Conservation (phyloP, 2,888 invertebrate species). For the Aphodius sticticus region DNA sequence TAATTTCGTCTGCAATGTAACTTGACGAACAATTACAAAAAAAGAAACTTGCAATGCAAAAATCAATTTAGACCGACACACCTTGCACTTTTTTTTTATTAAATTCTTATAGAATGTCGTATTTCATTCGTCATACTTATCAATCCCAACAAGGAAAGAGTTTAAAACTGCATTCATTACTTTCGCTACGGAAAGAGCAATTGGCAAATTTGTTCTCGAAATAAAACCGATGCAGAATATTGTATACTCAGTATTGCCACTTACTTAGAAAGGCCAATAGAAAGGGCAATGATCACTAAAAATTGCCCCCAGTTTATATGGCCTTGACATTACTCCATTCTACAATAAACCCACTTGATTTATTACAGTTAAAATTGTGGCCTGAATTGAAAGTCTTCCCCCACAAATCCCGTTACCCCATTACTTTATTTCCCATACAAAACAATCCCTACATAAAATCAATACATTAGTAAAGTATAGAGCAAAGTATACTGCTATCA, state of each 20-base stretch:
- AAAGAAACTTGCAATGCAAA: background rate
- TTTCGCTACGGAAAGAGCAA: background rate
- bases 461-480: no score
- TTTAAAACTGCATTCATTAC: background rate
- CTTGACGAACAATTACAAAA: no score
- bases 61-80: background rate
- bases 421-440: background rate
- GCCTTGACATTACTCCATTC: conserved; percentile 4
- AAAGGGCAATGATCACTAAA: conserved; percentile 4
- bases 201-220: background rate
- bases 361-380: background rate
- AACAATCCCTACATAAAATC: background rate
- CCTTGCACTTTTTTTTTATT: background rate
- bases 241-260: background rate
- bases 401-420: background rate
- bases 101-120: background rate
- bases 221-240: background rate
- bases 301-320: background rate
- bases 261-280: conserved; percentile 4
- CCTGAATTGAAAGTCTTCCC: background rate
- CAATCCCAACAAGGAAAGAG: background rate
- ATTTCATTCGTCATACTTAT: background rate
- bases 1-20: no score
- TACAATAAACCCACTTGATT: background rate
- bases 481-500: no score